A percentile compares a stretch with the other conserved stretches of the same genome.
These are phyloP conservation scores for Tenebrosternarchus preto DNA, from an alignment of 2,113 vertebrate species.

Conservation along the genomic window DNA sequence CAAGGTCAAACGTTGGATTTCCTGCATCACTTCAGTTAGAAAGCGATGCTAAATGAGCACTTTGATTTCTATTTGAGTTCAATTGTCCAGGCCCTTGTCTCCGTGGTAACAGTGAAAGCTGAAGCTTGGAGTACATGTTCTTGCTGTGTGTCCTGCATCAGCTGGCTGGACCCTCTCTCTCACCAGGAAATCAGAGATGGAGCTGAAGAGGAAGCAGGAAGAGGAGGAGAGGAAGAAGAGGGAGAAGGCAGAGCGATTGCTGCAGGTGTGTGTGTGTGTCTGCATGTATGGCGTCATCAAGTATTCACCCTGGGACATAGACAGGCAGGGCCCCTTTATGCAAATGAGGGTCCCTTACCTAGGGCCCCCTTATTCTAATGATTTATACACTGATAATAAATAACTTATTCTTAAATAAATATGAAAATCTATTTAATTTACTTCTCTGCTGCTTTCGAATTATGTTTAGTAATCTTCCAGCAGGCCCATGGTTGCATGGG, in stretches of 20 bases:
- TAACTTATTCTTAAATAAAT: too few relatives aligned
- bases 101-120: background rate
- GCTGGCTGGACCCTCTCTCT: background rate
- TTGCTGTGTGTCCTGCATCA: background rate
- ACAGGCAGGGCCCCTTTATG: too few relatives aligned
- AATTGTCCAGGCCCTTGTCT: slow-evolving; percentile 1
- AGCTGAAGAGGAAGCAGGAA: slow-evolving; percentile 93
- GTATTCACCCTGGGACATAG: background rate
- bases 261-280: slow-evolving; percentile 79
- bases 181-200: slow-evolving; percentile 93
- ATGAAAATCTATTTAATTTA: too few relatives aligned
- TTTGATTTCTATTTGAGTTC: background rate
- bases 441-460: too few relatives aligned
- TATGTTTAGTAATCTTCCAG: too few relatives aligned
- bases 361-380: too few relatives aligned
- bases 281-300: slow-evolving; percentile 1
- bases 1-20: background rate
- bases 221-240: slow-evolving; percentile 93
- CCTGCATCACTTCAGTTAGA: background rate
- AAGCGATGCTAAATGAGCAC: background rate
- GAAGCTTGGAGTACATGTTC: slow-evolving; percentile 5
- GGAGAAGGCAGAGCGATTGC: slow-evolving; percentile 86
- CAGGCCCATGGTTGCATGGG: too few relatives aligned
- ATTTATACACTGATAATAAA: too few relatives aligned
- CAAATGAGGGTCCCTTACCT: too few relatives aligned